Base-by-base conservation (phyloP, 1,140 invertebrate species). In the Camponotus vicinus region DNA sequence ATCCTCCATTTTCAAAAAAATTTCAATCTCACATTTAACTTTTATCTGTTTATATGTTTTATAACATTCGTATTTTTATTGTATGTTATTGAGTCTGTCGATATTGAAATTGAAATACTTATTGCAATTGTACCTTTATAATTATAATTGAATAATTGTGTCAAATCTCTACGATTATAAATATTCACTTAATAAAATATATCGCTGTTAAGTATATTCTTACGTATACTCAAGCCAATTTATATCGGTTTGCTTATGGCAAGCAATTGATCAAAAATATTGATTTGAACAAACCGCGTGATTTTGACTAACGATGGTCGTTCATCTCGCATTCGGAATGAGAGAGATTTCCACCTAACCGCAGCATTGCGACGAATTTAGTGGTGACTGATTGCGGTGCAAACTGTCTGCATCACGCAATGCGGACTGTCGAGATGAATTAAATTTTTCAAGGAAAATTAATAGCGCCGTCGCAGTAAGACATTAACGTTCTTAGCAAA, bases 351-450 rank as follows among this genome's bases (percentile, higher is more conserved):
- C 40, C 27, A 34, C 13, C 55, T 63, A 73, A 83, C 79, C 55
- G 69, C 69, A 59, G 66, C 52, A 49, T 83, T 71, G 78, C 59
- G 79, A 55, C 40, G 40, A 83, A 83, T 83, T 83, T 49, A 63
- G 40, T 40, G 4, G 27, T 83, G 55, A 63, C 40, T 83, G 69
- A 83, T 83, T 73, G 79, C 69, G 67, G 79, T 57, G 61, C 45
- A 71, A 57, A 34, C 66, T 21, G 78, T 49, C 27, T n/a, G 5
- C 55, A 8, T 45, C 32, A 13, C 42, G 40, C 42, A 42, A 3
- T 1, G n/a, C 40, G 32, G 42, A 15, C 8, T 37, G 37, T 37
- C 55, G 3, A 18, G 21, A 1, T 61, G 7, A 83, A 75, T 15
- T 18, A 13, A 7, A 83, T 83, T 61, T 83, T 75, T 37, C 18